Conservation (phyloP, 2,113 vertebrate genomes). For the Hippoglossus stenolepis region DNA sequence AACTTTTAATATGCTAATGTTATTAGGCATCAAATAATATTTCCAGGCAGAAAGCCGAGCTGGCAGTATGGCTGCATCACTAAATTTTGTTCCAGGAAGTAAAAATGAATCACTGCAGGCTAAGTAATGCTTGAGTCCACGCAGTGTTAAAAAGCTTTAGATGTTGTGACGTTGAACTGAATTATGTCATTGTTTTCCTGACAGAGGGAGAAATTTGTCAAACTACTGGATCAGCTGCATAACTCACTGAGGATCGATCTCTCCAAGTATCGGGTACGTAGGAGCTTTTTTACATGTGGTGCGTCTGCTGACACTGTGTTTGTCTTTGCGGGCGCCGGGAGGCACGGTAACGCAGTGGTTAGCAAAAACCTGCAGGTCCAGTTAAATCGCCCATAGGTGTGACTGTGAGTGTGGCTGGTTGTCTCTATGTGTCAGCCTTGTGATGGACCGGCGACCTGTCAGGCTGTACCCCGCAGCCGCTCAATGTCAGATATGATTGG, state of each 20-base stretch:
- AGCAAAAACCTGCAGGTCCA: no score
- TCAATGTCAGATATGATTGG: no score
- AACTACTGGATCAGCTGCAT: slow-evolving; percentile 96
- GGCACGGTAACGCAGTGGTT: no score
- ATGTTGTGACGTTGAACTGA: slow-evolving; percentile 38
- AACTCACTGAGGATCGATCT: slow-evolving; percentile 98
- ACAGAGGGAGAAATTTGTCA: slow-evolving; percentile 99
- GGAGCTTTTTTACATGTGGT: slow-evolving; percentile 4
- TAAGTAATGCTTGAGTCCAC: slow-evolving; percentile 5
- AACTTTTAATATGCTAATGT: slow-evolving; percentile 65
- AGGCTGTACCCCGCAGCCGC: no score
- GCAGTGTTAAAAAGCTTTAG: slow-evolving; percentile 15
- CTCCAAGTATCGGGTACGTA: slow-evolving; percentile 96
- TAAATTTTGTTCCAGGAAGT: slow-evolving; percentile 47
- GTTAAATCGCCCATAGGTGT: no score
- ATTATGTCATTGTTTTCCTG: slow-evolving; percentile 55
- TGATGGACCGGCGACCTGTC: no score
- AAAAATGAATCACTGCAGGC: slow-evolving; percentile 51
- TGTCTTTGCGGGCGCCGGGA: no score
- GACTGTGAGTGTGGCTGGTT: no score
- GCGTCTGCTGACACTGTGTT: no score
- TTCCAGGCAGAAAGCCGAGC: slow-evolving; percentile 37
- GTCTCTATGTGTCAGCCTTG: no score
- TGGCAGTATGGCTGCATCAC: slow-evolving; percentile 25
- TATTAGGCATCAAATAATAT: slow-evolving; percentile 41